Base-by-base conservation (phyloP, 2,113 vertebrate species). In the Raja brachyura region DNA sequence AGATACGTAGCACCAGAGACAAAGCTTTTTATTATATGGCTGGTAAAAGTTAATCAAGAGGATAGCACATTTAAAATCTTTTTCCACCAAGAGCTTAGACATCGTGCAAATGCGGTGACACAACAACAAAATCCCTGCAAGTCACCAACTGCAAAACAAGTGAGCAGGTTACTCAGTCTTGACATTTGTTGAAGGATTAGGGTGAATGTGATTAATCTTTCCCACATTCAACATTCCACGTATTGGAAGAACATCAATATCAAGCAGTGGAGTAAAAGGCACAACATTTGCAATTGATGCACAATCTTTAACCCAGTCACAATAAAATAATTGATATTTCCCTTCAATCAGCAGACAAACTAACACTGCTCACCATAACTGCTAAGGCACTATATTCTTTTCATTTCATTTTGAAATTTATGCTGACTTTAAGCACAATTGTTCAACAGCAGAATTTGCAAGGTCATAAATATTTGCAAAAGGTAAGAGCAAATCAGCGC, bases 221-320 rank as follows among this genome's bases (percentile, higher is more conserved):
- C n/a, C 13, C 16, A 63, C 61, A 6, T 86, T 31, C 25, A 86
- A 63, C 28, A 13, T 11, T 63, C 18, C 61, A n/a, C 56, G 31
- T 28, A 31, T 59, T 28, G 4, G 4, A 56, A 56, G 8, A 22
- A 22, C 81, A 11, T 85, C 56, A 86, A 59, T 28, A 61, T 61
- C 4, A 14, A 63, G 5, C 14, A 20, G 25, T 20, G 56, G 2
- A 59, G 54, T 59, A 61, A 85, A 85, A 85, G 25, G 25, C 25
- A 28, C 22, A 5, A 16, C 20, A 83, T 83, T 83, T 28, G 48
- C 48, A 61, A n/a, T 86, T 54, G 83, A 25, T 59, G 13, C 25
- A 83, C 39, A 86, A 86, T 56, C 79, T 54, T 83, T 56, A 83
- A 83, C 10, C 79, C 79, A 86, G 28, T 61, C 59, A 86, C 83